Percentiles rank a stretch among this genome's conserved stretches.
Conservation (phyloP, 2,888 invertebrate genomes). For the Acrocera orbiculus region DNA sequence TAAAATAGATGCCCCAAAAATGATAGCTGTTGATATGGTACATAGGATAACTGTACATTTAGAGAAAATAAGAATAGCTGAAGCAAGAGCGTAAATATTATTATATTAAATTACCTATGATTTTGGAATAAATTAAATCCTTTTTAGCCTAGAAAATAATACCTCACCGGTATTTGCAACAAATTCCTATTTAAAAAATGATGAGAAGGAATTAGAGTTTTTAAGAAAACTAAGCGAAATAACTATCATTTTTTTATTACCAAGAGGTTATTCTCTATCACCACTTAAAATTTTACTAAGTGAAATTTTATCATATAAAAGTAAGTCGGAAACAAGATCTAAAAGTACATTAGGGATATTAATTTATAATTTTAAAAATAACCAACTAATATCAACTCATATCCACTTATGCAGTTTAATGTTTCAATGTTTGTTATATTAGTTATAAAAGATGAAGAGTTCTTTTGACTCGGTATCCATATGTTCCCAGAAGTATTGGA, state of each 20-base stretch:
- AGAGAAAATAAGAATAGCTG: slow-evolving; percentile 63
- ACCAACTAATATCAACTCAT: no score
- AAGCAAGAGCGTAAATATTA: slow-evolving; percentile 50
- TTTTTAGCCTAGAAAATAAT: slow-evolving; percentile 39
- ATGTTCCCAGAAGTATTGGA: no score
- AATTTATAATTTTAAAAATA: no score
- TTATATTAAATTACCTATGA: slow-evolving; percentile 6
- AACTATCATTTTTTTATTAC: slow-evolving; percentile 62
- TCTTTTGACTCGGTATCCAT: no score
- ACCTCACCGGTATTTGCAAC: slow-evolving; percentile 52
- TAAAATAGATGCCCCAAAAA: slow-evolving; percentile 62
- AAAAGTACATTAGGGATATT: no score
- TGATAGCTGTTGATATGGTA: slow-evolving; percentile 68
- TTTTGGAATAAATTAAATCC: slow-evolving; percentile 3
- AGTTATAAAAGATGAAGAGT: no score
- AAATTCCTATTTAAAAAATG: slow-evolving; percentile 53
- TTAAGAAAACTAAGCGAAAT: slow-evolving; percentile 67
- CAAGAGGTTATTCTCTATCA: slow-evolving; percentile 59
- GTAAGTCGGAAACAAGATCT: slow-evolving; percentile 37
- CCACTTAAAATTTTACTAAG: slow-evolving; percentile 63
- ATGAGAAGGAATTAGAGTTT: slow-evolving; percentile 61
- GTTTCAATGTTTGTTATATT: no score
- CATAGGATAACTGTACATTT: slow-evolving; percentile 68
- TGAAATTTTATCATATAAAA: slow-evolving; percentile 69
- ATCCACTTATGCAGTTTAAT: no score